A percentile compares a stretch with the other conserved stretches of the same genome.
Conservation (phyloP, 2,888 invertebrate species). For the Drosophila prostipennis region DNA sequence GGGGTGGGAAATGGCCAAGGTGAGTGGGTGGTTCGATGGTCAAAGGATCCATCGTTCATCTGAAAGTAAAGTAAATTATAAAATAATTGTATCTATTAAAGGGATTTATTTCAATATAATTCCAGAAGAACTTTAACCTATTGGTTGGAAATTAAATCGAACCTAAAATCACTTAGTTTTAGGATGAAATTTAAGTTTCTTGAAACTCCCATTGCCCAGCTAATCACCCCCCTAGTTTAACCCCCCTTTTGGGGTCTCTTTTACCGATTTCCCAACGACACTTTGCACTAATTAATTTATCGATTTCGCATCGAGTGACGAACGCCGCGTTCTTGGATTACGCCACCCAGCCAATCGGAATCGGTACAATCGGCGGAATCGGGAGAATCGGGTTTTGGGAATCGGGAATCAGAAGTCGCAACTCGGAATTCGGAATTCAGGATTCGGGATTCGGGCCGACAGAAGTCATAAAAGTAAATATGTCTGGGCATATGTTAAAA, state of each 20-base stretch:
- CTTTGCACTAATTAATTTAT: constrained; percentile 40
- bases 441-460: constrained; percentile 11
- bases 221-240: not conserved
- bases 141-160: too few relatives aligned
- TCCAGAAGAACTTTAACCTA: too few relatives aligned
- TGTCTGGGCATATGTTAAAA: constrained; percentile 55
- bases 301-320: constrained; percentile 33
- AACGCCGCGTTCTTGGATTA: constrained; percentile 5
- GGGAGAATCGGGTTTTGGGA: not conserved
- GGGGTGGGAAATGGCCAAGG: not conserved
- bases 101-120: too few relatives aligned
- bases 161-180: too few relatives aligned
- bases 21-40: not conserved
- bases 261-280: constrained; percentile 3
- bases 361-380: not conserved
- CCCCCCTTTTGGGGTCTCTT: not conserved
- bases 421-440: not conserved
- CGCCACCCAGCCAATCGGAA: not conserved
- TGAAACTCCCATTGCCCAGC: not conserved
- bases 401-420: not conserved
- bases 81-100: too few relatives aligned
- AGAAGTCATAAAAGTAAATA: constrained; percentile 58
- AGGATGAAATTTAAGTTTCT: not conserved
- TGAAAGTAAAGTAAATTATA: too few relatives aligned
- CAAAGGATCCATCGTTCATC: too few relatives aligned